Evolutionary conservation across 2,797 vertebrate genomes (phyloP), one percentile per base, ranked within the genome.

Genomic region (Manis javanica): DNA sequence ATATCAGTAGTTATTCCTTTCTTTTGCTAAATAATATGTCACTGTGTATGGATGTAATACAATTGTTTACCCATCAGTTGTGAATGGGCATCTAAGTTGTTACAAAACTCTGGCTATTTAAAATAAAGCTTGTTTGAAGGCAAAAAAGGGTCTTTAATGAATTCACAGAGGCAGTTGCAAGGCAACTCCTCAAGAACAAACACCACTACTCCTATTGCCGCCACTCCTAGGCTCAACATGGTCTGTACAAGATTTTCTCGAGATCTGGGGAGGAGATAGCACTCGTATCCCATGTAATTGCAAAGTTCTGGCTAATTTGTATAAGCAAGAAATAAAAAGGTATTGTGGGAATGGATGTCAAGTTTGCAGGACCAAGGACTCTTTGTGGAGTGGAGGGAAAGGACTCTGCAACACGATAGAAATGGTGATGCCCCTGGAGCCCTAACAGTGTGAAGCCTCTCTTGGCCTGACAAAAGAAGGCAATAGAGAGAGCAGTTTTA

Each of bases 101-200:
- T 91, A 81, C n/a, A 21, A 61, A 18, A 12, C 91, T 74, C n/a
- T 15, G 21, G 21, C 21, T 94, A 34, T 93, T 94, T 91, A 96
- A 95, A 90, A 63, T 75, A 90, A 91, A 92, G 21, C 14, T 74
- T 16, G n/a, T 69, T 79, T 84, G 29, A 72, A 91, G 14, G 13
- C 11, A 61, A 57, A 11, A 55, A 87, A 64, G 37, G 37, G 1
- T 79, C 39, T 53, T 55, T 87, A 90, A 51, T 90, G 64, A 64
- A 13, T 12, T 93, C 29, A 75, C 49, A 91, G 34, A 75, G 6
- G 31, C 10, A 42, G 16, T 71, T 72, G 18, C 18, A 95, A 84
- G 55, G 14, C 16, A 86, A 10, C 5, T 69, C 63, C 21, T 57
- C 2, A 79, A 59, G 2, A 83, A 34, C 23, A 94, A 51, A 90